These are phyloP conservation scores for Eidolon helvum DNA, from an alignment of 2,113 vertebrate genomes.

Conservation along the genomic window DNA sequence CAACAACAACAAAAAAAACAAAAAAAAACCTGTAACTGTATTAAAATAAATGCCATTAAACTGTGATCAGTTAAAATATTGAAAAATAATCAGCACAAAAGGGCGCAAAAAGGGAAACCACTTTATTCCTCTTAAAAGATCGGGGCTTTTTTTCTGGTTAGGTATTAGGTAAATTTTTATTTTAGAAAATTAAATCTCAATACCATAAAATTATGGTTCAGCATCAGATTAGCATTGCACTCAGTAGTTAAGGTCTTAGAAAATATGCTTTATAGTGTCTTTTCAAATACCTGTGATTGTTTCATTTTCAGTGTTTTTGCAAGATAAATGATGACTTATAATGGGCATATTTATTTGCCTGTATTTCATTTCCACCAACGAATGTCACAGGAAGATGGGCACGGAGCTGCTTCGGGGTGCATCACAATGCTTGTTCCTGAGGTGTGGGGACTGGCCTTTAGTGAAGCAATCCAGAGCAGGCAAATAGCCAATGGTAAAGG, in stretches of 20 bases:
- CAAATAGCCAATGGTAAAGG: slow-evolving; percentile 85
- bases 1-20: not conserved
- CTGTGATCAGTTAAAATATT: slow-evolving; percentile 80
- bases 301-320: slow-evolving; percentile 77
- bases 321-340: slow-evolving; percentile 82
- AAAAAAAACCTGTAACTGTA: slow-evolving; percentile 70
- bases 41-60: slow-evolving; percentile 80
- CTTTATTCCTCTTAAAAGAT: slow-evolving; percentile 81
- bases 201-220: slow-evolving; percentile 62
- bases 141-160: slow-evolving; percentile 71
- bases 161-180: slow-evolving; percentile 77
- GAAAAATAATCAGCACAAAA: slow-evolving; percentile 83
- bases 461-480: slow-evolving; percentile 87
- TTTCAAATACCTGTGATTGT: slow-evolving; percentile 81
- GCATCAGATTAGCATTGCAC: slow-evolving; percentile 82
- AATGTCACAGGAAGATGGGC: slow-evolving; percentile 78
- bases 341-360: slow-evolving; percentile 82
- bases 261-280: slow-evolving; percentile 81
- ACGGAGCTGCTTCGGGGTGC: slow-evolving; percentile 75
- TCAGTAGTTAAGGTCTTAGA: slow-evolving; percentile 82
- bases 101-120: slow-evolving; percentile 73
- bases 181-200: slow-evolving; percentile 62
- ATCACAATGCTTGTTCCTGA: slow-evolving; percentile 89
- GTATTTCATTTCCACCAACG: slow-evolving; percentile 81
- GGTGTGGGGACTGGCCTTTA: slow-evolving; percentile 84